Evolutionary conservation across 2,797 vertebrate species (phyloP).

Genomic region (Tolypeutes matacus): DNA sequence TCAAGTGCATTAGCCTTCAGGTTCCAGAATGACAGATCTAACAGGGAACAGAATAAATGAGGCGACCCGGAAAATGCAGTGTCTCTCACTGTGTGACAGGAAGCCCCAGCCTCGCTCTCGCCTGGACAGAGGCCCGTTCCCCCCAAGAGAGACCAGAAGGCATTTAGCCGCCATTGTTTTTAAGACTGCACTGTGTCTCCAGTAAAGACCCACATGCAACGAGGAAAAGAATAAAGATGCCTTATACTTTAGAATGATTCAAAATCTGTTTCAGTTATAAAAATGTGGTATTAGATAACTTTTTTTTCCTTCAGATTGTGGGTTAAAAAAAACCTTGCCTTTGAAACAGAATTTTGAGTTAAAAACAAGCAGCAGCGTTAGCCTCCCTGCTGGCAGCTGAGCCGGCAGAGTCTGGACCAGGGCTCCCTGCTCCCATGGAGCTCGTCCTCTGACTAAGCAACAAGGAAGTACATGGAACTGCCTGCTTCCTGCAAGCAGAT

Average conservation of each 20-base stretch:
- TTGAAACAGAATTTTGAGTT: neutral
- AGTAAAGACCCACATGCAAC: neutral
- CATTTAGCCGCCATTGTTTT: neutral
- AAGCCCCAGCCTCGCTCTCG: neutral
- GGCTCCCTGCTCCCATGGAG: too few species aligned
- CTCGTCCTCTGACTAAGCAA: neutral
- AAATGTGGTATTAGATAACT: slow-evolving; percentile 16
- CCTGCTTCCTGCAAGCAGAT: slow-evolving; percentile 20
- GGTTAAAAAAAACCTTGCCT: neutral
- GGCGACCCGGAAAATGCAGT: neutral
- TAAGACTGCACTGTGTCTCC: neutral
- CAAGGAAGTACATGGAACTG: neutral
- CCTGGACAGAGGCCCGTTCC: neutral
- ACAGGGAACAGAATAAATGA: neutral
- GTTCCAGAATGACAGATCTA: neutral
- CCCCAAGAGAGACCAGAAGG: neutral
- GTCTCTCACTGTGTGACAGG: neutral
- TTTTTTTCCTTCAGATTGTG: neutral
- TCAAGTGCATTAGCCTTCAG: neutral
- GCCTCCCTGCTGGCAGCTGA: neutral
- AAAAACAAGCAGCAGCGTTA: neutral
- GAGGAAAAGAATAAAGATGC: neutral
- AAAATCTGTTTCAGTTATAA: slow-evolving; percentile 1
- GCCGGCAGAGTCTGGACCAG: neutral
- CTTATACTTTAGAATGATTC: slow-evolving; percentile 29